Evolutionary conservation across 2,888 invertebrate species (phyloP), one percentile per base, ranked within the genome.

Genomic region (Cyaniris semiargus): DNA sequence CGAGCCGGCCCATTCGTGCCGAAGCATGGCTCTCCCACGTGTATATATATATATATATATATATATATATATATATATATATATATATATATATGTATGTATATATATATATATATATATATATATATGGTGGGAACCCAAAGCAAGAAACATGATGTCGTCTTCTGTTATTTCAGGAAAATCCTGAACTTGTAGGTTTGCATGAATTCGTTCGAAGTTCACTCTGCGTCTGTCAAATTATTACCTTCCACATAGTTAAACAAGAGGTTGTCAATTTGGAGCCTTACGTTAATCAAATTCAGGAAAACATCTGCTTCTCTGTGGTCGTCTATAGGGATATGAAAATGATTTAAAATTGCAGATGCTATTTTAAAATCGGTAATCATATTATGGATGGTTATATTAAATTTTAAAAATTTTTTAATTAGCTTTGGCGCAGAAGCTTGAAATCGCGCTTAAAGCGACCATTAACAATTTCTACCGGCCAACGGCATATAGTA

Each of bases 381-480:
- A 31, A 53, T 56, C 56, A 31, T 27, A 56, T 75, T 53, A 31
- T 10, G 27, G 23, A 74, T 15, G 76, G 79, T 56, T 80, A 77
- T 70, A 66, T 79, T 81, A 76, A 81, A n/a, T n/a, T n/a, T n/a
- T n/a, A n/a, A n/a, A n/a, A n/a, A n/a, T n/a, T n/a, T n/a, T n/a
- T n/a, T 79, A 79, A n/a, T n/a, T 78, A 80, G 70, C 77, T 77
- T 74, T 81, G 79, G 3, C 78, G 75, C 56, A 81, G 78, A 27
- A 79, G 70, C 56, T 79, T 80, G 38, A 78, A 81, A 44, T 79
- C 79, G 10, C 77, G 78, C 75, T 80, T 81, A 66, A 79, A 78
- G 15, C 78, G 31, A 38, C 79, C 79, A 58, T 80, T 81, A n/a
- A 80, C 72, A 27, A 77, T 78, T 80, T 81, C 80, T 21, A 80